phyloP scores from a whole-genome alignment of 2,888 invertebrate genomes.

The Scaeva pyrastri region DNA sequence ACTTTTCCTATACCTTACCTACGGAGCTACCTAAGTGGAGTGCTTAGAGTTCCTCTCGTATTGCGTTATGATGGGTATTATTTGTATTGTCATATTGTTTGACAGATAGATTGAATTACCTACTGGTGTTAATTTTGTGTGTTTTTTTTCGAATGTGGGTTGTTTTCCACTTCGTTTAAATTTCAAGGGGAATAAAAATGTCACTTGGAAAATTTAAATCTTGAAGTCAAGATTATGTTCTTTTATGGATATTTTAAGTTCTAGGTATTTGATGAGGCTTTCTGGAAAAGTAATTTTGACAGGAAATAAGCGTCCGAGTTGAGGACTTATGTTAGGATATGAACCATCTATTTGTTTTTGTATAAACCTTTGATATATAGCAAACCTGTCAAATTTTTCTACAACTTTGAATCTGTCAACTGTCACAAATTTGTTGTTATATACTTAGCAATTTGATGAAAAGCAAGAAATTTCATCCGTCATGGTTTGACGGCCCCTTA shows the following conservation, averaged over 20 bases:
- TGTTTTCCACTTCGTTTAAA: constrained; percentile 68
- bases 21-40: background rate
- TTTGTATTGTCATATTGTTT: constrained; percentile 51
- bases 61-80: constrained; percentile 24
- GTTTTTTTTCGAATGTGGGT: constrained; percentile 40
- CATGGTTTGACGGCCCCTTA: no score
- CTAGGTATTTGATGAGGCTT: background rate
- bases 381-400: no score
- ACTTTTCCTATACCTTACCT: background rate
- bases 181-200: constrained; percentile 42
- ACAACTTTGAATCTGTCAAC: no score
- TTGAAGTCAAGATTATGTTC: background rate
- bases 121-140: constrained; percentile 5
- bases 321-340: background rate
- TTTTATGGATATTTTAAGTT: background rate
- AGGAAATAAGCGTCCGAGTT: background rate
- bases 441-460: no score
- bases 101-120: constrained; percentile 56
- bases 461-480: no score
- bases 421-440: no score
- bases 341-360: background rate
- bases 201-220: constrained; percentile 2
- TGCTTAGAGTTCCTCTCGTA: background rate
- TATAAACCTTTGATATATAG: no score
- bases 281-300: background rate